Conservation (phyloP, 2,113 vertebrate genomes). For the Megaceryle maxima region DNA sequence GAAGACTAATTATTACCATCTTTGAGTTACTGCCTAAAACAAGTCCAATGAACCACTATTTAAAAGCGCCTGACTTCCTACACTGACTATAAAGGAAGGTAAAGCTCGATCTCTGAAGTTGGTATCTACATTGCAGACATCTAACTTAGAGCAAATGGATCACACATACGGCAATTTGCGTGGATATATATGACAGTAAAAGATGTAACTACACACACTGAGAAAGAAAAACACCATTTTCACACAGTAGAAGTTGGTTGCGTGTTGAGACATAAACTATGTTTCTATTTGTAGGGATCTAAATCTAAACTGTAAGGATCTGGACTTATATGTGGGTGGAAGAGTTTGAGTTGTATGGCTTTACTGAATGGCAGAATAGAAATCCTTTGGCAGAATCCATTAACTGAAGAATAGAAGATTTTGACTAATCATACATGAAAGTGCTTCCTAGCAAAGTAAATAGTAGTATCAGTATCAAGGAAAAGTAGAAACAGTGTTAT, state of each 20-base stretch:
- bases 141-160: not conserved
- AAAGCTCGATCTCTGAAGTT: not conserved
- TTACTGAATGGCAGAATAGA: not conserved
- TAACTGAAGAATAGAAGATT: not conserved
- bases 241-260: not conserved
- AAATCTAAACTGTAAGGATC: not conserved
- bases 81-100: not conserved
- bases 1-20: not conserved
- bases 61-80: not conserved
- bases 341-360: not conserved
- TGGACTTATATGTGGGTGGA: not conserved
- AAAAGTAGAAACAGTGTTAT: not conserved
- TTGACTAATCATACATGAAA: not conserved
- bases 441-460: not conserved
- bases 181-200: not conserved
- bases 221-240: not conserved
- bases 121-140: not conserved
- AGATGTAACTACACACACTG: not conserved
- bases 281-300: not conserved
- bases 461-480: not conserved
- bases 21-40: not conserved
- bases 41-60: not conserved
- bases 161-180: not conserved
- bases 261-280: not conserved
- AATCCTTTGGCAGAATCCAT: not conserved